A percentile compares a stretch with the other conserved stretches of the same genome.
phyloP scores from a whole-genome alignment of 2,113 vertebrate genomes.

The Gadus macrocephalus region DNA sequence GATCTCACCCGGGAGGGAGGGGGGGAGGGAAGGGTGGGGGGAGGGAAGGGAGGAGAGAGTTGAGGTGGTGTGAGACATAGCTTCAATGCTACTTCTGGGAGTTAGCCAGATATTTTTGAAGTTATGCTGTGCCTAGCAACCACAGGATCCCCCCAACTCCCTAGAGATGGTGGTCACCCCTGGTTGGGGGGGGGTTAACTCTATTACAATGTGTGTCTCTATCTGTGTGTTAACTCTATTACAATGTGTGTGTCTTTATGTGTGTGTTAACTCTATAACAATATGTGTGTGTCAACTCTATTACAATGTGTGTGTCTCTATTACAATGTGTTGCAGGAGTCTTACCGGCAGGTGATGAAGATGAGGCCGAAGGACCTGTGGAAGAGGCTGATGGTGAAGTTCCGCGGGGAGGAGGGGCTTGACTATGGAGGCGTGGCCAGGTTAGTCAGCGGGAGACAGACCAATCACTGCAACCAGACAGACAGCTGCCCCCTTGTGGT shows the following conservation, averaged over 20 bases:
- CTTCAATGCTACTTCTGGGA: constrained; percentile 48
- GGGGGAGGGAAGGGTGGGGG: not conserved
- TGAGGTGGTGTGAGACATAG: constrained; percentile 53
- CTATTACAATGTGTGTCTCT: not conserved
- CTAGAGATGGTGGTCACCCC: not conserved
- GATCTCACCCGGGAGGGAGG: constrained; percentile 44
- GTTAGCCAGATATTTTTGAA: no score
- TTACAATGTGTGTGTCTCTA: not conserved
- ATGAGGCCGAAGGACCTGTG: constrained; percentile 98
- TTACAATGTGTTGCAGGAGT: constrained; percentile 76
- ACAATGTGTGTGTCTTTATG: not conserved
- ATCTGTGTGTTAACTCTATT: not conserved
- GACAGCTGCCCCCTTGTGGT: not conserved
- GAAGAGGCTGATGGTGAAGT: constrained; percentile 99
- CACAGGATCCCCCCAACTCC: not conserved
- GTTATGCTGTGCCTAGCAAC: not conserved
- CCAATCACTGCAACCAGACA: constrained; percentile 13
- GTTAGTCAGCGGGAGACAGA: constrained; percentile 55
- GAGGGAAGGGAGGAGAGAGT: constrained; percentile 22
- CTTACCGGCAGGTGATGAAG: constrained; percentile 98
- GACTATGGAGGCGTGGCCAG: constrained; percentile 98
- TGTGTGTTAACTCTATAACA: not conserved
- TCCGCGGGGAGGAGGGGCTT: constrained; percentile 95
- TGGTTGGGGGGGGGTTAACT: not conserved
- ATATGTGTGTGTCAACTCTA: not conserved